Evolutionary conservation across 2,888 invertebrate species (phyloP).

Genomic region (Drosophila affinis): DNA sequence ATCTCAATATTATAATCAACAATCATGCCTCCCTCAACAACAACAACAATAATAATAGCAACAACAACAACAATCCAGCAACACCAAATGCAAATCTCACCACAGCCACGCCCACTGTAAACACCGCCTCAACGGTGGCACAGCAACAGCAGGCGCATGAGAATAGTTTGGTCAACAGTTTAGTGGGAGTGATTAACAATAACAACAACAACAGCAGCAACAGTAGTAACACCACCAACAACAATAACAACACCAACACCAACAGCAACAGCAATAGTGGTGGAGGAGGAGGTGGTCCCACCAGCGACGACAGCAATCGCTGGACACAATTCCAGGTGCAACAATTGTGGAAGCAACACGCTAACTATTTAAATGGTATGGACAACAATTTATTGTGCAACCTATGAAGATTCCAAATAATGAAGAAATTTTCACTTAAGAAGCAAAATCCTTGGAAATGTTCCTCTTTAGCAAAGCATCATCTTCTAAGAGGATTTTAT

Average conservation of each 20-base stretch:
- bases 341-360: slow-evolving; percentile 84
- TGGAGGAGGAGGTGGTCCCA: slow-evolving; percentile 44
- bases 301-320: slow-evolving; percentile 81
- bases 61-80: slow-evolving; percentile 72
- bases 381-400: slow-evolving; percentile 2
- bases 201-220: slow-evolving; percentile 47
- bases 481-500: background rate
- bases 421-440: background rate
- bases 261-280: slow-evolving; percentile 43
- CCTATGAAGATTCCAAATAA: background rate
- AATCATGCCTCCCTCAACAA: slow-evolving; percentile 67
- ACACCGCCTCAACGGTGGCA: slow-evolving; percentile 66
- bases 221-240: slow-evolving; percentile 60
- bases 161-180: slow-evolving; percentile 75
- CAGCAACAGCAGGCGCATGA: slow-evolving; percentile 71
- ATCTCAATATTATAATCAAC: slow-evolving; percentile 73
- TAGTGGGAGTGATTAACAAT: slow-evolving; percentile 70
- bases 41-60: slow-evolving; percentile 43
- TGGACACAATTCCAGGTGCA: slow-evolving; percentile 84
- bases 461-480: background rate
- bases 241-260: slow-evolving; percentile 54
- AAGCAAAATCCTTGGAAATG: background rate
- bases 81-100: slow-evolving; percentile 74
- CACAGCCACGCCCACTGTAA: slow-evolving; percentile 68
- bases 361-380: slow-evolving; percentile 84